phyloP scores from a whole-genome alignment of 2,113 vertebrate species.

The Tretioscincus oriximinensis region DNA sequence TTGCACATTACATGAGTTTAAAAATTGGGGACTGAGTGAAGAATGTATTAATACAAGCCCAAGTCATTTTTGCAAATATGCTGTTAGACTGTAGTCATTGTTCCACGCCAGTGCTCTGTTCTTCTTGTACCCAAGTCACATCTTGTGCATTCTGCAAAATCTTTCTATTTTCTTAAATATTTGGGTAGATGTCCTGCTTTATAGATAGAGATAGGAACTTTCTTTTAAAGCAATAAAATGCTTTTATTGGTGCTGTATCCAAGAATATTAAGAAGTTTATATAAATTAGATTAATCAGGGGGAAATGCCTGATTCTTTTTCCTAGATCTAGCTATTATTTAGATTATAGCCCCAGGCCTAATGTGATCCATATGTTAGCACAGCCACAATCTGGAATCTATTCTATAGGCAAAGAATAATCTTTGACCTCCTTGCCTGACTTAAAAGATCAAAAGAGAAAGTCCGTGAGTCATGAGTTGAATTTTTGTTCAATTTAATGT shows the following conservation, averaged over 20 bases:
- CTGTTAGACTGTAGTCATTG: neutral
- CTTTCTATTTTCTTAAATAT: neutral
- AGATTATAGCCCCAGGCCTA: conserved; percentile 22
- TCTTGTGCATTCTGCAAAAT: neutral
- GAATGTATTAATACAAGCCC: too few species aligned
- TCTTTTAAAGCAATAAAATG: conserved; percentile 1
- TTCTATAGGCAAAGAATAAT: conserved; percentile 4
- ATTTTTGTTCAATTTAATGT: conserved; percentile 4
- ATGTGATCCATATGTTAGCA: conserved; percentile 27
- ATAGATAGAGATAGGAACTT: neutral
- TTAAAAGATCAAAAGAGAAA: conserved; percentile 24
- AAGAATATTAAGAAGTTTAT: conserved; percentile 10
- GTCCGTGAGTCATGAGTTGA: neutral
- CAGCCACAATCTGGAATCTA: conserved; percentile 7
- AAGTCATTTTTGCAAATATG: too few species aligned
- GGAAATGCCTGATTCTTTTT: conserved; percentile 12
- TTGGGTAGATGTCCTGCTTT: neutral
- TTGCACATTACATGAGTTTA: too few species aligned
- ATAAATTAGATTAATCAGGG: conserved; percentile 28
- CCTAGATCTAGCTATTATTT: conserved; percentile 25
- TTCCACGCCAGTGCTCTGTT: neutral
- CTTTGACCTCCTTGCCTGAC: conserved; percentile 19
- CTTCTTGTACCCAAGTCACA: neutral
- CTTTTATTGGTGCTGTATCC: neutral
- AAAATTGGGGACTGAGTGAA: too few species aligned